Conservation (phyloP, 2,888 invertebrate genomes). For the Melipona beecheii region DNA sequence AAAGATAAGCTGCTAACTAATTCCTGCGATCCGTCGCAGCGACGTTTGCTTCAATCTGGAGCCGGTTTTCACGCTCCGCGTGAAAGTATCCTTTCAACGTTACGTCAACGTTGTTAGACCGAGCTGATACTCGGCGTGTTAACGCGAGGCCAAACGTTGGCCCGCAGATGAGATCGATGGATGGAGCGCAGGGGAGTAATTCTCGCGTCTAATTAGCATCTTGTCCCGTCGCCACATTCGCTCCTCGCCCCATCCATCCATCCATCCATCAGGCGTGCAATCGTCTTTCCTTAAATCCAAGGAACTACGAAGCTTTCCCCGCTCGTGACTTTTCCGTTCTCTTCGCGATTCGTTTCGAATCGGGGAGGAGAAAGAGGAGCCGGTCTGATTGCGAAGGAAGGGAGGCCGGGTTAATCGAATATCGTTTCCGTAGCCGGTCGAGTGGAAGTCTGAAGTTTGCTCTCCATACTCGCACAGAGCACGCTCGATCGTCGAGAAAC, state of each 20-base stretch:
- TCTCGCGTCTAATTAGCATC: slow-evolving; percentile 33
- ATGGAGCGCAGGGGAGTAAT: background rate
- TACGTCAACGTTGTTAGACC: background rate
- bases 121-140: slow-evolving; percentile 11
- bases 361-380: background rate
- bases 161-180: background rate
- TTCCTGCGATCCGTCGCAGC: background rate
- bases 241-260: slow-evolving; percentile 40
- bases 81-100: slow-evolving; percentile 7
- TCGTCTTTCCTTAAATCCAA: slow-evolving; percentile 56
- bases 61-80: background rate
- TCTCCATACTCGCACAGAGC: background rate
- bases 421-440: background rate
- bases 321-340: background rate
- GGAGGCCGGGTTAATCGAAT: slow-evolving; percentile 8
- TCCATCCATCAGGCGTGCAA: slow-evolving; percentile 49
- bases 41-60: slow-evolving; percentile 18
- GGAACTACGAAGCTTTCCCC: background rate
- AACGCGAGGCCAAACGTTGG: slow-evolving; percentile 13
- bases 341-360: background rate
- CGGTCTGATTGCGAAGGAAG: background rate
- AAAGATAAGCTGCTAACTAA: background rate
- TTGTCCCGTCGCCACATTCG: slow-evolving; percentile 43
- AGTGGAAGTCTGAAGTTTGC: background rate
- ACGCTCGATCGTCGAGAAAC: slow-evolving; percentile 18